Base-by-base conservation (phyloP, 2,888 invertebrate genomes). In the Chymomyza caudatula region DNA sequence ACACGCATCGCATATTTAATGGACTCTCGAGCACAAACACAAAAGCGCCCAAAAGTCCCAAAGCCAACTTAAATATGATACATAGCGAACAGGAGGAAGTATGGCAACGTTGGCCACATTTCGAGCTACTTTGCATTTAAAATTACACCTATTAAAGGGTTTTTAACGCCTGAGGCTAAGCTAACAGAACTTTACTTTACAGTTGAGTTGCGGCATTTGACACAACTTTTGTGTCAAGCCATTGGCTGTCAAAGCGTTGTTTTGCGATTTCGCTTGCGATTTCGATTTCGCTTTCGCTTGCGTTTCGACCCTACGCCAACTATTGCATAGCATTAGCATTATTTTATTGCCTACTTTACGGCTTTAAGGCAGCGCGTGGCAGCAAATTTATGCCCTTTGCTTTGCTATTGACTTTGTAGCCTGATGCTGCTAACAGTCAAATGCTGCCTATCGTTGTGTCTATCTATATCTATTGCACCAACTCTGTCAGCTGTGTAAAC, bases 361-460 rank as follows among this genome's bases (percentile, higher is more conserved):
- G 65, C 68, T 59, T 66, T 53, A 67, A 65, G 62, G 51, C 63
- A 65, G 67, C 67, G 65, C 77, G 67, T 70, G 78, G 53, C 13
- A 57, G 71, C 71, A 67, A 49, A 53, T 49, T 57, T 60, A 52
- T 52, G 54, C 25, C 37, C 29, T 25, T 22, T 17, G 37, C 25
- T 69, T 67, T 65, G 43, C 62, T 86, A 82, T 82, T 84, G 81
- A 82, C 86, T 82, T 82, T 86, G 25, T 49, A 1, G 22, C n/a
- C 19, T 17, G 22, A 15, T 49, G 44, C 17, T 15, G 17, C 54
- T 43, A n/a, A n/a, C 59, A 22, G 29, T 5, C 56, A 15, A 17
- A 52, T 55, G 22, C 49, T 17, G 6, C 20, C 61, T 60, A 60
- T 49, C 19, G 60, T 62, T 37, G 52, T 65, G 53, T 52, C 52